Evolutionary conservation across 2,797 vertebrate genomes (phyloP).

Genomic region (Nannoperca australis): DNA sequence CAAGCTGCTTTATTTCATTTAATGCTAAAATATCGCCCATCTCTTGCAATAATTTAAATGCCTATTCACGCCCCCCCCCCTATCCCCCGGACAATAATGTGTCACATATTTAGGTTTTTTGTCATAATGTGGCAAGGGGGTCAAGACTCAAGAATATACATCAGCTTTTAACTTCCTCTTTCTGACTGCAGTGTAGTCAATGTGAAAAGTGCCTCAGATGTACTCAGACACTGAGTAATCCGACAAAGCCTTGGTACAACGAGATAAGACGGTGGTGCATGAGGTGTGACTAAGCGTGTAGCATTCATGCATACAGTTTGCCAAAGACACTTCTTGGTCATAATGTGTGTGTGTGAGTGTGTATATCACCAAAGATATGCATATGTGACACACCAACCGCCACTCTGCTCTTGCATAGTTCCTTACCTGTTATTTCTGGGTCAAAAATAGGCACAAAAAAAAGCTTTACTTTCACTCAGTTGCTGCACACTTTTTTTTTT

Average conservation of each 20-base stretch:
- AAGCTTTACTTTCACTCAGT: conserved; percentile 43
- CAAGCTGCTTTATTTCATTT: conserved; percentile 44
- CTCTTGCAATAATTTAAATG: conserved; percentile 60
- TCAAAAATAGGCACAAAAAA: conserved; percentile 26
- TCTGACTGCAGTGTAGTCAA: conserved; percentile 69
- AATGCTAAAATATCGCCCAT: conserved; percentile 31
- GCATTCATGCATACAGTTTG: conserved; percentile 61
- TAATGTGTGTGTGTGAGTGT: conserved; percentile 29
- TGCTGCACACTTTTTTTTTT: conserved; percentile 47
- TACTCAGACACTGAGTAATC: conserved; percentile 68
- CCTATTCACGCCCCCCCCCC: conserved; percentile 27
- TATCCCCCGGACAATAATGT: conserved; percentile 43
- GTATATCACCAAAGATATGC: conserved; percentile 62
- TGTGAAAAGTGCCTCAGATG: conserved; percentile 72
- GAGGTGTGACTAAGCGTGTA: conserved; percentile 77
- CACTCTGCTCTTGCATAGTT: conserved; percentile 55
- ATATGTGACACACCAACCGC: conserved; percentile 53
- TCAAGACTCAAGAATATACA: conserved; percentile 70
- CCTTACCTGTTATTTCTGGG: conserved; percentile 63
- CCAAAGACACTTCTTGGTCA: conserved; percentile 58
- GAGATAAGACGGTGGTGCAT: conserved; percentile 71
- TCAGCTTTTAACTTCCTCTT: conserved; percentile 72
- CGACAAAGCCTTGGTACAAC: conserved; percentile 56
- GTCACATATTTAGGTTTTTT: conserved; percentile 48
- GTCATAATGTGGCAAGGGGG: conserved; percentile 62